Base-by-base conservation (phyloP, 1,140 invertebrate genomes). In the Lordiphosa stackelbergi region DNA sequence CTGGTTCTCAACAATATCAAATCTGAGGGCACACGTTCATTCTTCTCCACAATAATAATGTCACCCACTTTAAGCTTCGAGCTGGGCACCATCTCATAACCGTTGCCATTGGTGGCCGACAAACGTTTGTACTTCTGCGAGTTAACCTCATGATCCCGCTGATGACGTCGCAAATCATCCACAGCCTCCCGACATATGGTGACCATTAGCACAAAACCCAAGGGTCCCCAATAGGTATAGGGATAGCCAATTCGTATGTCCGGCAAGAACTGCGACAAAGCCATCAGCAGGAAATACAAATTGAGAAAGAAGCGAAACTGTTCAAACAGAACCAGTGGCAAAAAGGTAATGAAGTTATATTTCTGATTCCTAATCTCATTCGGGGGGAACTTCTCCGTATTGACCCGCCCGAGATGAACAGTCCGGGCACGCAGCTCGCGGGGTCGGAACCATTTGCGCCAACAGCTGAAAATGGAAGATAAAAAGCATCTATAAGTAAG, bases 231-330 rank as follows among this genome's bases (percentile, higher is more conserved):
- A 89, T 99, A 99, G 9, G 98, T 99, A 88, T 99, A 99, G 4
- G 98, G 91, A 88, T 98, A 98, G 5, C 98, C 98, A 87, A 99
- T 98, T 78, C 95, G 91, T 62, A 99, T 94, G 70, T 96, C 96
- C 28, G 97, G 96, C 87, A 99, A 96, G 87, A 99, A 99, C 88
- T 99, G 98, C 79, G 96, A 97, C 16, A 94, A 91, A 3, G 98
- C 98, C 98, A 99, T 99, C 37, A 99, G 90, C 40, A 99, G 90
- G 89, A 99, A 99, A 85, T 99, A 99, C 7, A 99, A 88, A 90
- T 99, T 99, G 42, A 99, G 90, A 88, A 99, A 99, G 88, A 99
- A 98, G 84, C 97, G 97, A 89, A 99, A 99, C 88, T 99, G 98
- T 89, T 99, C 96, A 90, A 95, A 99, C 41, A 99, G 90, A 40